phyloP scores from a whole-genome alignment of 2,113 vertebrate genomes.

The Mustela lutreola region DNA sequence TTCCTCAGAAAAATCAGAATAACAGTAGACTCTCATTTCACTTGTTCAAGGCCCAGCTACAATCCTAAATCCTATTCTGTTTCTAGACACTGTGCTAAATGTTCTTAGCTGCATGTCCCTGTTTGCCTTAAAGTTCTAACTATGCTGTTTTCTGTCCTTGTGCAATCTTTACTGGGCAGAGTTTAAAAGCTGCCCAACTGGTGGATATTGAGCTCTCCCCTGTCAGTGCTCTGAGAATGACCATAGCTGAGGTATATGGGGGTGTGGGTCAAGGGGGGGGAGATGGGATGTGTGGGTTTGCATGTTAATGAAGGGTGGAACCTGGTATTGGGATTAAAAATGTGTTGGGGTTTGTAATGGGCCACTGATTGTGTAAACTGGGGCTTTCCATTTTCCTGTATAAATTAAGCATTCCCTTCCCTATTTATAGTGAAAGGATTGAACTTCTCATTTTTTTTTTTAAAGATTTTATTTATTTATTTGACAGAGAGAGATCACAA shows the following conservation, averaged over 20 bases:
- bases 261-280: slow-evolving; percentile 64
- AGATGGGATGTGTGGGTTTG: slow-evolving; percentile 62
- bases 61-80: background rate
- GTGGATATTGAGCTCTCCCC: slow-evolving; percentile 99
- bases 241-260: slow-evolving; percentile 96
- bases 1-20: slow-evolving; percentile 31
- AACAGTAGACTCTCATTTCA: background rate
- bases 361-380: background rate
- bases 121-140: slow-evolving; percentile 86
- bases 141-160: slow-evolving; percentile 86
- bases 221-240: slow-evolving; percentile 99
- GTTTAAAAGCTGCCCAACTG: slow-evolving; percentile 96
- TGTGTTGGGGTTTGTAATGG: background rate
- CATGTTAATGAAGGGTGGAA: slow-evolving; percentile 65
- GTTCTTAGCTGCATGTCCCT: slow-evolving; percentile 75
- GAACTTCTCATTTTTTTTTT: slow-evolving; percentile 60
- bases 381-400: slow-evolving; percentile 27
- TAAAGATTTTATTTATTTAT: too few relatives aligned
- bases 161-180: slow-evolving; percentile 90
- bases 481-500: too few relatives aligned
- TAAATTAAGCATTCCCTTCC: slow-evolving; percentile 26
- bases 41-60: background rate
- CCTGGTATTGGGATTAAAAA: background rate
- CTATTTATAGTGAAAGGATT: slow-evolving; percentile 36
- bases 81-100: slow-evolving; percentile 57